Conservation (phyloP, 2,888 invertebrate genomes). For the Busseola fusca region DNA sequence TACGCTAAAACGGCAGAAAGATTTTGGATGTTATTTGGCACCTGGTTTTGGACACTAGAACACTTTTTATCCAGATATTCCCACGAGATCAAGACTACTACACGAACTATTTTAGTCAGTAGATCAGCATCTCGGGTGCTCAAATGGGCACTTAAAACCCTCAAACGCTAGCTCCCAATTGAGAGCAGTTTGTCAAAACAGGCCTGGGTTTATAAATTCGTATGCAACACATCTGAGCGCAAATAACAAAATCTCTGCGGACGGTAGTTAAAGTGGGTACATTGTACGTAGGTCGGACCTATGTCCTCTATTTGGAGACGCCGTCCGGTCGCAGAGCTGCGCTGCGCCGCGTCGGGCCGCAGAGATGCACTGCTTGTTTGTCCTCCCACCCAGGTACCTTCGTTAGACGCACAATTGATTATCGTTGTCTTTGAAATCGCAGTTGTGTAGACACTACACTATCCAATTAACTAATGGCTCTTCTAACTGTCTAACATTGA, state of each 20-base stretch:
- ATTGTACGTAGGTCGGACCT: background rate
- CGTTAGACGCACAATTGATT: constrained; percentile 63
- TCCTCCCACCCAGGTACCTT: constrained; percentile 40
- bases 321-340: constrained; percentile 1
- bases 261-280: constrained; percentile 9
- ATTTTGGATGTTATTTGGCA: background rate
- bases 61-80: background rate
- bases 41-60: too few species aligned
- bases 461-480: constrained; percentile 60
- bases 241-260: constrained; percentile 16
- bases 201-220: constrained; percentile 1
- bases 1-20: background rate
- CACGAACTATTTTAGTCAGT: background rate
- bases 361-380: constrained; percentile 23
- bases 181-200: background rate
- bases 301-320: constrained; percentile 34
- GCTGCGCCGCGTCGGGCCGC: background rate
- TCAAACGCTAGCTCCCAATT: background rate
- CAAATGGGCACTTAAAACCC: background rate
- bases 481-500: constrained; percentile 19
- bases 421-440: constrained; percentile 61
- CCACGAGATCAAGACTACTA: background rate
- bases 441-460: constrained; percentile 48
- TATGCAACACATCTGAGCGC: background rate
- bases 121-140: background rate